Base-by-base conservation (phyloP, 1,140 invertebrate species). In the Drosophila simulans region DNA sequence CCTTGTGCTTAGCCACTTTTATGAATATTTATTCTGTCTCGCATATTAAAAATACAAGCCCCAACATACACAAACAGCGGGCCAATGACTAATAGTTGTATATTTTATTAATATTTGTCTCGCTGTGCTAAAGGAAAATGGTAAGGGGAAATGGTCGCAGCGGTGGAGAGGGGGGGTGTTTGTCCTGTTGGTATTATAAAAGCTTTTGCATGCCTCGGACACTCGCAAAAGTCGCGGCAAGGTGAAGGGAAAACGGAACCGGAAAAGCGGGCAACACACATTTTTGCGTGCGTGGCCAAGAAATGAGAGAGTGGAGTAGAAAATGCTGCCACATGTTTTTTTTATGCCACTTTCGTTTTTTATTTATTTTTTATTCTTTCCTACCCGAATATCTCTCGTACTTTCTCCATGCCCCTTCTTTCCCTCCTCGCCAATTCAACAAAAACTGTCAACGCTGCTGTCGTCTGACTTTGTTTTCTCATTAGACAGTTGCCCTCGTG, bases 81-180 rank as follows among this genome's bases (percentile, higher is more conserved):
- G 66, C 76, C 77, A 89, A 88, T 89, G 84, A 89, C 84, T 89
- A 89, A 89, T 89, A 89, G 84, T 89, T 89, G 84, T 83, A 89
- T 89, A 89, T 89, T 89, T 89, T 89, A 89, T 89, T 89, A 89
- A 89, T 89, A 89, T 89, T 89, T 84, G 71, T 89, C 80, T 77
- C 62, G 65, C 78, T 80, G 66, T 80, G 62, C n/a, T 17, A 40
- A 27, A 4, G 34, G 22, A 48, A 52, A 55, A 35, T 49, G 46
- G 34, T 45, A 4, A 55, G 45, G 45, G 43, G 22, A 43, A 17
- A 52, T 49, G 57, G 17, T 25, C 15, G 51, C 2, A 35, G 45
- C 1, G 10, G 51, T 3, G 20, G 37, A 10, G n/a, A 11, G 42
- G 15, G 2, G 8, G 2, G 1, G 1, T 10, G 15, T 4, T 13